Conservation (phyloP, 2,888 invertebrate genomes). For the Meiosimyza decipiens region DNA sequence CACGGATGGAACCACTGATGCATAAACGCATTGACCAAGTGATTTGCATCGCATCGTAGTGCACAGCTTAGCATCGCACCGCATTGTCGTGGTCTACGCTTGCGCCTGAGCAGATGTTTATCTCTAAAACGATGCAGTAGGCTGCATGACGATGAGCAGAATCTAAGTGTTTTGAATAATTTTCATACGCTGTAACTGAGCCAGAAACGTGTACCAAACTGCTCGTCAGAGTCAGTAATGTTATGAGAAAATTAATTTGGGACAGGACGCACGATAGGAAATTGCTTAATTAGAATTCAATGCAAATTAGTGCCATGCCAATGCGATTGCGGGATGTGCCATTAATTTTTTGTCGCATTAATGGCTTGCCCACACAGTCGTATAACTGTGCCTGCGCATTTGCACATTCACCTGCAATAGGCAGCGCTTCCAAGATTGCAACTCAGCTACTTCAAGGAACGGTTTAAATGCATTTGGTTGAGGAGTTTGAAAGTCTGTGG, state of each 20-base stretch:
- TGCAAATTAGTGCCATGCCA: neutral
- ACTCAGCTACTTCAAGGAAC: too few species aligned
- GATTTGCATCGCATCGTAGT: constrained; percentile 19
- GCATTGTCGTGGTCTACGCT: neutral
- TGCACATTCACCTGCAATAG: too few species aligned
- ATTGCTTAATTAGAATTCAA: constrained; percentile 19
- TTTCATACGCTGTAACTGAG: neutral
- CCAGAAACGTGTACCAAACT: neutral
- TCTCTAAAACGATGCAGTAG: neutral
- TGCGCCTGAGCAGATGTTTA: constrained; percentile 2
- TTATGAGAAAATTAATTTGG: constrained; percentile 1
- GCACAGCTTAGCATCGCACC: neutral
- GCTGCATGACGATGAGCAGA: neutral
- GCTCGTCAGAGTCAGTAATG: neutral
- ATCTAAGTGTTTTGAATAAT: neutral
- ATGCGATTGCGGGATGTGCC: too few species aligned
- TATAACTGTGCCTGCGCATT: too few species aligned
- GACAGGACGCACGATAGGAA: neutral
- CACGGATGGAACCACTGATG: neutral
- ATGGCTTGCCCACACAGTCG: too few species aligned
- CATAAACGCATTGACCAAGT: constrained; percentile 3
- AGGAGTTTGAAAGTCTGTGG: too few species aligned
- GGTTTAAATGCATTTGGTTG: too few species aligned
- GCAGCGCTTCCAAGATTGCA: too few species aligned
- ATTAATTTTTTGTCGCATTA: too few species aligned